Evolutionary conservation across 2,797 vertebrate genomes (phyloP).

Genomic region (Karalla daura): DNA sequence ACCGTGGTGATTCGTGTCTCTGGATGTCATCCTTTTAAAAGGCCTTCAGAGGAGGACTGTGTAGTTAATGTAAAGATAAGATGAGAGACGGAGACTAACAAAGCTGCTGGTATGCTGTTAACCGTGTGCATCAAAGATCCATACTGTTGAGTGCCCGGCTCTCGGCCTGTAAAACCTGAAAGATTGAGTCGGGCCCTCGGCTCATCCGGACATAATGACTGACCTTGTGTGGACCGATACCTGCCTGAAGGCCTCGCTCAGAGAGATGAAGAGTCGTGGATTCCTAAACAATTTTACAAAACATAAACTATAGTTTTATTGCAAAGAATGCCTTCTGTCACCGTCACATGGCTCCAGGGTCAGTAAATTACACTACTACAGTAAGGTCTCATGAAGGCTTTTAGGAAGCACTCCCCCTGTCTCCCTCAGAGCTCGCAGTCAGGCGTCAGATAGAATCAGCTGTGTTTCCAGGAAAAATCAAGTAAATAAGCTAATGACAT

Average conservation of each 20-base stretch:
- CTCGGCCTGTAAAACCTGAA: constrained; percentile 33
- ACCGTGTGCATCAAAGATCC: constrained; percentile 24
- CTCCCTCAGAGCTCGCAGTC: neutral
- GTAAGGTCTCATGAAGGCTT: constrained; percentile 17
- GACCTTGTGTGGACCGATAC: constrained; percentile 45
- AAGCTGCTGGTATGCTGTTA: constrained; percentile 15
- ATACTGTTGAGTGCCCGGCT: constrained; percentile 30
- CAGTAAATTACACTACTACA: neutral
- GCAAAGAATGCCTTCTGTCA: constrained; percentile 30
- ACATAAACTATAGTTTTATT: neutral
- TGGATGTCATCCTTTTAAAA: constrained; percentile 14
- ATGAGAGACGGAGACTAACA: constrained; percentile 5
- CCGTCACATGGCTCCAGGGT: constrained; percentile 30
- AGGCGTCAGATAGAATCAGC: constrained; percentile 5
- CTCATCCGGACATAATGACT: constrained; percentile 46
- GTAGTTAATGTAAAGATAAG: neutral
- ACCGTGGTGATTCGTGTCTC: constrained; percentile 6
- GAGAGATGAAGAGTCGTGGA: constrained; percentile 28
- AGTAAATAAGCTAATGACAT: constrained; percentile 11
- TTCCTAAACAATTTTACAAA: constrained; percentile 1
- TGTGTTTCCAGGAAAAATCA: constrained; percentile 12
- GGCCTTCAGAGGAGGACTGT: constrained; percentile 3
- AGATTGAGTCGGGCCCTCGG: constrained; percentile 24
- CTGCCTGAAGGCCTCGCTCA: constrained; percentile 28
- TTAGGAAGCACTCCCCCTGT: neutral